Evolutionary conservation across 2,888 invertebrate species (phyloP).

Genomic region (Odontocolon sp.): DNA sequence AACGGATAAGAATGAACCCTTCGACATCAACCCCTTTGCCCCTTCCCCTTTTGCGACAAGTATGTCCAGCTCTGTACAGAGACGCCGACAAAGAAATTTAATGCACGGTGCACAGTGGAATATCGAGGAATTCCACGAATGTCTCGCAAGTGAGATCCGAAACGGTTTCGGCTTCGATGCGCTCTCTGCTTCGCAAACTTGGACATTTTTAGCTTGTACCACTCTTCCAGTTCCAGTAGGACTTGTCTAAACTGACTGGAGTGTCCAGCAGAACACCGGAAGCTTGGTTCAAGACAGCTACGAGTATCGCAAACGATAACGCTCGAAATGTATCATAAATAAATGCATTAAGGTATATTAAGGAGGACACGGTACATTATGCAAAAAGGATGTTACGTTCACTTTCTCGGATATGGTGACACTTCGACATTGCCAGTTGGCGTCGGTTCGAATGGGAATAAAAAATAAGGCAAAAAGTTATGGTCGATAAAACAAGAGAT

Average conservation of each 20-base stretch:
- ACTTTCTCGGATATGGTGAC: not conserved
- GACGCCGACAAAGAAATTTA: conserved; percentile 51
- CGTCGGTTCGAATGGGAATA: not conserved
- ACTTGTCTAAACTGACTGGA: not conserved
- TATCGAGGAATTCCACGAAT: conserved; percentile 52
- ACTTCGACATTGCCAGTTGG: not conserved
- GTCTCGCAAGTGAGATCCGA: conserved; percentile 50
- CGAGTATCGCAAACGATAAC: conserved; percentile 23
- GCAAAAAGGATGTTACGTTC: not conserved
- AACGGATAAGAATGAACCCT: not conserved
- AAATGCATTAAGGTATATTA: conserved; percentile 37
- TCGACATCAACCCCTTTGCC: not conserved
- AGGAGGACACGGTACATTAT: not conserved
- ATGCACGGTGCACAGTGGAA: conserved; percentile 40
- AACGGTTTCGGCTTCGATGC: conserved; percentile 55
- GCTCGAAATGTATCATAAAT: conserved; percentile 36
- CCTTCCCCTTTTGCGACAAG: not conserved
- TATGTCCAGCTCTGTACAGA: conserved; percentile 10
- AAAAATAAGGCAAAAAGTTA: too few relatives aligned
- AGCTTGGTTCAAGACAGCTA: conserved; percentile 16
- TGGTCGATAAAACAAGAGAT: not conserved
- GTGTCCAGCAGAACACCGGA: conserved; percentile 45
- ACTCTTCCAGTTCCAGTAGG: not conserved
- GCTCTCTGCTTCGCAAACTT: conserved; percentile 9
- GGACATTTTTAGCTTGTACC: conserved; percentile 33